phyloP scores from a whole-genome alignment of 1,140 invertebrate species.

The Branchinecta lindahli region DNA sequence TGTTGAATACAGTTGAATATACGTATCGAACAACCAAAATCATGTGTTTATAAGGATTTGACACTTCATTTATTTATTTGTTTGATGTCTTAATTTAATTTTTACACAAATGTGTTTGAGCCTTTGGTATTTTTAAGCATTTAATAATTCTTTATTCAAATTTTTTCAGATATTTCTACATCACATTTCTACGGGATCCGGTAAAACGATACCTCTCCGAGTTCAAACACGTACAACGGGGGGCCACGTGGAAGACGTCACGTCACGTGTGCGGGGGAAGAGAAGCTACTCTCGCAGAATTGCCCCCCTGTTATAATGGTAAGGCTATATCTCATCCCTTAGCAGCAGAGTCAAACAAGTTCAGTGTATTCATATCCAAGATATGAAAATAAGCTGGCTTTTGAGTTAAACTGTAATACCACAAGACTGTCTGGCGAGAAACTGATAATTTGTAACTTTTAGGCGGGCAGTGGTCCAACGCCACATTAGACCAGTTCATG shows the following conservation, averaged over 20 bases:
- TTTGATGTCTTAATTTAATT: constrained; percentile 1
- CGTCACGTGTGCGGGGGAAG: constrained; percentile 73
- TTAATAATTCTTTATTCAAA: constrained; percentile 13
- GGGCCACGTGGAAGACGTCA: constrained; percentile 83
- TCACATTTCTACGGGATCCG: constrained; percentile 84
- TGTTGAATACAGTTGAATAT: too few species aligned
- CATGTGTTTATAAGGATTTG: background rate
- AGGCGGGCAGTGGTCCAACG: constrained; percentile 46
- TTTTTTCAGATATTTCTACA: constrained; percentile 70
- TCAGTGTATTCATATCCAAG: too few species aligned
- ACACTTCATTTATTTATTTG: background rate
- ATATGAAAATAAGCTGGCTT: too few species aligned
- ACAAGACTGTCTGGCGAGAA: too few species aligned
- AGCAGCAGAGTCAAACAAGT: too few species aligned
- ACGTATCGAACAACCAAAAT: too few species aligned
- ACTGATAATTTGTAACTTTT: constrained; percentile 8
- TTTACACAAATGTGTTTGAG: background rate
- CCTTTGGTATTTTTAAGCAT: constrained; percentile 17
- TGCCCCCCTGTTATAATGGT: constrained; percentile 54
- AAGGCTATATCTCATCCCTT: too few species aligned
- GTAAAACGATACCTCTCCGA: constrained; percentile 78
- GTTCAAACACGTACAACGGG: constrained; percentile 85
- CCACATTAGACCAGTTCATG: constrained; percentile 67
- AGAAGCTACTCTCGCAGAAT: constrained; percentile 52
- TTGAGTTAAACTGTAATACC: too few species aligned